Base-by-base conservation (phyloP, 2,113 vertebrate species). In the Thomomys bottae region DNA sequence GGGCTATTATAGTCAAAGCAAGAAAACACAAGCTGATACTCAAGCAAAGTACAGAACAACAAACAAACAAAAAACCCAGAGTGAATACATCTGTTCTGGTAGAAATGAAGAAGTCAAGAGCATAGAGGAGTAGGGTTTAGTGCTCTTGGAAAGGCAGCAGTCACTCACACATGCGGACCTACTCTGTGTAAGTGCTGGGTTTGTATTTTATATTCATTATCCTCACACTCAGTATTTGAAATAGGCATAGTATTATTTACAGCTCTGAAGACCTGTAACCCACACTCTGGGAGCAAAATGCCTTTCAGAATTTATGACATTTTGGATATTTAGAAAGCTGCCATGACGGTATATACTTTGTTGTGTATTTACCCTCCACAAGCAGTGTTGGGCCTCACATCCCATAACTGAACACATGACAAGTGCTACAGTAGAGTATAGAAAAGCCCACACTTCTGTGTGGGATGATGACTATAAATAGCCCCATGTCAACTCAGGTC, bases 401-500 rank as follows among this genome's bases (percentile, higher is more conserved):
- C n/a, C 67, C 23, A 9, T 71, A 87, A 78, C n/a, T 34, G 76
- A 88, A 61, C 24, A 6, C 15, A 71, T 80, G n/a, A 84, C 83
- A 67, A 18, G 72, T 87, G 82, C 75, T 84, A 5, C 49, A 81
- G 36, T 40, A 42, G 67, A 59, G 49, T 77, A 36, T 42, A 84
- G 78, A 75, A 68, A 90, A 85, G 49, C 84, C 73, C 49, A 54
- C 75, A 40, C 10, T 18, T 28, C 6, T 70, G 38, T 78, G 32
- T 82, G 71, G 49, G 54, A 18, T 30, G 30, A 36, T 30, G n/a
- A 36, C 84, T 90, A 82, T 72, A 90, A 92, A 95, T 68, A 88
- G 45, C 34, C 21, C 64, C 18, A 0, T 82, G 90, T 83, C 59
- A 54, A n/a, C n/a, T 85, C 70, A 85, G 87, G 49, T 75, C 94